Base-by-base conservation (phyloP, 2,888 invertebrate species). In the Cotesia congregata region DNA sequence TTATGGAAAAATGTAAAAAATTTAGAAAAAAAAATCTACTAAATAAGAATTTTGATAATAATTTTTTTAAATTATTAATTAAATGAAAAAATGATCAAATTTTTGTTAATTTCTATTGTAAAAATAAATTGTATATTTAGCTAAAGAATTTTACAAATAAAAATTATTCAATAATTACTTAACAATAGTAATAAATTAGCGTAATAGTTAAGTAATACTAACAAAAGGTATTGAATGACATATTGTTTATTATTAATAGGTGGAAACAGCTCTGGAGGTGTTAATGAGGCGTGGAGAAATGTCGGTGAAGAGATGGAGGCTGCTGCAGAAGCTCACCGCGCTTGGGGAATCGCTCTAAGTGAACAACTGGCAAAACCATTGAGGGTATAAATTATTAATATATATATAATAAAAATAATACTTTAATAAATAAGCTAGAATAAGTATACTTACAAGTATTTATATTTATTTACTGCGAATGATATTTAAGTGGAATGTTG, bases 351-450 rank as follows among this genome's bases (percentile, higher is more conserved):
- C 82, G 93, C 95, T 61, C 90, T 98, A 64, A 91, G 94, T 78
- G 98, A 98, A 83, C 97, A 98, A 88, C 93, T 98, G 79, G 96
- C 96, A 39, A 96, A 97, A 90, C 98, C 98, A 72, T 91, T 98
- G 86, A 95, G 94, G 90, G 94, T 94, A 86, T 90, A 87, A 68
- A 64, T 15, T n/a, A 15, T 4, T 39, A n/a, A 30, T 30, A 30
- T 30, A 30, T 30, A 2, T 30, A 30, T 30, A 30, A 30, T 30
- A 30, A 30, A 30, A 30, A 30, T 3, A 30, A 2, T 30, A 30
- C 2, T 30, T 30, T 30, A 30, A 30, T 3, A 30, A 30, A 30
- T 3, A 30, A 30, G 30, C 30, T 30, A 30, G 30, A 30, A 30
- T 30, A 3, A 30, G 2, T 30, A 30, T 30, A 30, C 3, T 30